Evolutionary conservation across 2,888 invertebrate species (phyloP).

Genomic region (Marronus borbonicus): DNA sequence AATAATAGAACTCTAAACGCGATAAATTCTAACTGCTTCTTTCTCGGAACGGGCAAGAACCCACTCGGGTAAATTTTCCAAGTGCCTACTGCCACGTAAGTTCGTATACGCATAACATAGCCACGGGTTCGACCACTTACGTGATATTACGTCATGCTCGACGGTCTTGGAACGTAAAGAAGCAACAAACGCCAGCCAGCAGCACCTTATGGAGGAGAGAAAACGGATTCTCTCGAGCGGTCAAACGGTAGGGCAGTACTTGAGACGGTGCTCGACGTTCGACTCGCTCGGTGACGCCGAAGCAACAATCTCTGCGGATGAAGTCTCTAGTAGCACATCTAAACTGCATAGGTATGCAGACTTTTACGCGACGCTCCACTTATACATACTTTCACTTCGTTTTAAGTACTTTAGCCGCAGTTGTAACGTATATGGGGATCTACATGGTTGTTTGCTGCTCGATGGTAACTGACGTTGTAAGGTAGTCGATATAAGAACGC

Average conservation of each 20-base stretch:
- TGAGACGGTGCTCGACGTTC: constrained; percentile 49
- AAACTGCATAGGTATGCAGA: constrained; percentile 8
- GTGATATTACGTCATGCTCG: constrained; percentile 12
- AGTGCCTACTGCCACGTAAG: too few species aligned
- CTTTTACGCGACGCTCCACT: constrained; percentile 14
- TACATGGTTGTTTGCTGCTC: too few species aligned
- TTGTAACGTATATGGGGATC: too few species aligned
- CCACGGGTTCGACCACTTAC: not conserved
- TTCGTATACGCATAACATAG: too few species aligned
- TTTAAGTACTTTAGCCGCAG: not conserved
- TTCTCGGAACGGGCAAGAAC: too few species aligned
- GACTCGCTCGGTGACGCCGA: constrained; percentile 36
- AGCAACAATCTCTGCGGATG: constrained; percentile 45
- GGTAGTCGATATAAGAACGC: too few species aligned
- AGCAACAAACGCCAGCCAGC: constrained; percentile 5
- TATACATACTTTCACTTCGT: constrained; percentile 24
- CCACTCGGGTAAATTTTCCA: too few species aligned
- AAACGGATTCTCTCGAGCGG: constrained; percentile 28
- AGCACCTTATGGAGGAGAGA: not conserved
- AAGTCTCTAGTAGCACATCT: constrained; percentile 25
- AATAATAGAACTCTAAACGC: too few species aligned
- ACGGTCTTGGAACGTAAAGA: constrained; percentile 1
- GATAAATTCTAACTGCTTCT: too few species aligned
- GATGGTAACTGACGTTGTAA: too few species aligned
- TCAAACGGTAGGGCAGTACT: constrained; percentile 47